Base-by-base conservation (phyloP, 2,113 vertebrate genomes). In the Menidia beryllina region DNA sequence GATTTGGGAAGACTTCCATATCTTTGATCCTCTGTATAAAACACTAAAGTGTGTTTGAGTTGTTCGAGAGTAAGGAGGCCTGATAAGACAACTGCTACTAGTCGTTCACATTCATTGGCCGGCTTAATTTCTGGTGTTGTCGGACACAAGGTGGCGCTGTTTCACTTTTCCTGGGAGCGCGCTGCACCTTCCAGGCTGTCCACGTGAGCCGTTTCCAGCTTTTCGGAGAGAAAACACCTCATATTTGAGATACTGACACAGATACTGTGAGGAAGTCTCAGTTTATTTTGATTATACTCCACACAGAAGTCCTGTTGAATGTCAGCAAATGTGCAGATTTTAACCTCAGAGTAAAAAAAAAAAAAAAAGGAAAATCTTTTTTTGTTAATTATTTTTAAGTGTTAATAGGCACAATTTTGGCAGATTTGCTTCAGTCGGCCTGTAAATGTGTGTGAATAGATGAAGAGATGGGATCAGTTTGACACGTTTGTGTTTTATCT, bases 81-180 rank as follows among this genome's bases (percentile, higher is more conserved):
- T 7, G 10, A 13, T 20, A 27, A 5, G 24, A 14, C 5, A 12
- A 3, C 23, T 34, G 30, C 10, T 34, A 34, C 30, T 34, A 8
- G 2, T 34, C 10, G 30, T 34, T 52, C 5, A 24, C n/a, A 30
- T 11, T 5, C 1, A 10, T 59, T 13, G 23, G n/a, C 4, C n/a
- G n/a, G n/a, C 2, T 17, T 36, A n/a, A 27, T 53, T 60, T 5
- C 0, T 10, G 69, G 10, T 17, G 49, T 15, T 43, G 2, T 69
- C 48, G 52, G 38, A 74, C 91, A 91, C 89, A 74, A 25, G 91
- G 82, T 75, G 92, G 89, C 90, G 57, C 82, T 91, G 83, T 88
- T 89, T 86, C 58, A 52, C 56, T 53, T 60, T 54, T 8, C 67
- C 61, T 23, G 5, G 19, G 20, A 51, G 17, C 12, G 24, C 23